Percentiles rank a stretch among this genome's conserved stretches.
Conservation (phyloP, 2,888 invertebrate genomes). For the Rhopalosiphum nymphaeae region DNA sequence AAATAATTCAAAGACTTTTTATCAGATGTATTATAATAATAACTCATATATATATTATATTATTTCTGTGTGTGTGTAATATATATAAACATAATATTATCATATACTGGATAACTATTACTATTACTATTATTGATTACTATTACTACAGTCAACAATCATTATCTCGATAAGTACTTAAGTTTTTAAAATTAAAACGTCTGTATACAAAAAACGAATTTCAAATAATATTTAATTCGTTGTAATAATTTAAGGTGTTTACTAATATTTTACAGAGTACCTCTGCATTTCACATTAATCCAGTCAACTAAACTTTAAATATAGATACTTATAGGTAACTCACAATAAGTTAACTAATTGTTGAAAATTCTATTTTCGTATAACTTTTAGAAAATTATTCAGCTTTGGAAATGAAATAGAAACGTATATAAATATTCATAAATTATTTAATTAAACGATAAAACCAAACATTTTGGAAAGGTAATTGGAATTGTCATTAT, state of each 20-base stretch:
- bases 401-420: background rate
- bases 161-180: background rate
- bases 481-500: background rate
- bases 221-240: background rate
- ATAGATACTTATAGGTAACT: background rate
- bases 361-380: background rate
- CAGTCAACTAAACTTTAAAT: background rate
- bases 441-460: background rate
- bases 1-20: background rate
- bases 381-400: background rate
- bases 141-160: background rate
- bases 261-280: background rate
- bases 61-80: no score
- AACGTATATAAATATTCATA: background rate
- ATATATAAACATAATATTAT: background rate
- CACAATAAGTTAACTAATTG: background rate
- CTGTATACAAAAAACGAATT: background rate
- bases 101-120: background rate
- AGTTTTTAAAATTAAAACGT: background rate
- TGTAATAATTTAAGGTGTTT: background rate
- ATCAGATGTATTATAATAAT: background rate
- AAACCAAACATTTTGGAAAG: background rate
- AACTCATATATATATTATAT: no score
- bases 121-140: no score
- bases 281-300: background rate